Evolutionary conservation across 2,113 vertebrate genomes (phyloP).

Genomic region (Atherinomorus stipes): DNA sequence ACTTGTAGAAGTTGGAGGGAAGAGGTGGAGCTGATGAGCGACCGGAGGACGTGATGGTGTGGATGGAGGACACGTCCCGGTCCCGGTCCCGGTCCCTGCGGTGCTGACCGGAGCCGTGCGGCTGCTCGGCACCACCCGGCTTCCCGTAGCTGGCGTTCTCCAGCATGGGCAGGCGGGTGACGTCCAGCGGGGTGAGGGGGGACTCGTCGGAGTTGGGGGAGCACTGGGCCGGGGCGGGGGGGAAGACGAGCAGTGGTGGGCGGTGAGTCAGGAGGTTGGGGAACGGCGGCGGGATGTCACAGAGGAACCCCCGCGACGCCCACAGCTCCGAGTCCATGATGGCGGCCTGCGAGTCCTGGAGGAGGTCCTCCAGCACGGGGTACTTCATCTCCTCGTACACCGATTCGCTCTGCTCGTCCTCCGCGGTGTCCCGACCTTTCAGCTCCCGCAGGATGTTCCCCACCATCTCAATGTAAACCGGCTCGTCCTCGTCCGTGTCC

Average conservation of each 20-base stretch:
- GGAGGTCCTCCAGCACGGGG: conserved; percentile 88
- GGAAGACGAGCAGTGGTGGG: conserved; percentile 94
- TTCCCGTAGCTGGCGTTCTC: conserved; percentile 90
- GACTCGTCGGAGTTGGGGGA: conserved; percentile 97
- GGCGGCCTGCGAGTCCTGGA: conserved; percentile 86
- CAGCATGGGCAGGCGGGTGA: conserved; percentile 90
- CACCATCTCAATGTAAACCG: conserved; percentile 99
- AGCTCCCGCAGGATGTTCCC: conserved; percentile 92
- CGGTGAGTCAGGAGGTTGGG: conserved; percentile 94
- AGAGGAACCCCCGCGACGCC: conserved; percentile 86
- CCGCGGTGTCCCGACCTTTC: conserved; percentile 77
- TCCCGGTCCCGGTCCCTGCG: conserved; percentile 73
- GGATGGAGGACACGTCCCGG: conserved; percentile 68
- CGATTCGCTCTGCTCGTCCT: conserved; percentile 91
- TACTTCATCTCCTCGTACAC: conserved; percentile 99
- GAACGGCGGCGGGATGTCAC: conserved; percentile 94
- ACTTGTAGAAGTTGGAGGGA: conserved; percentile 89
- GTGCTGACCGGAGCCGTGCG: conserved; percentile 71
- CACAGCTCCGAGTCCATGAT: conserved; percentile 86
- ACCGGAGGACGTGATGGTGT: conserved; percentile 85
- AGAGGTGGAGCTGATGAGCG: conserved; percentile 93
- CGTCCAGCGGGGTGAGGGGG: conserved; percentile 94
- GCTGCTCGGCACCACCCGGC: conserved; percentile 77
- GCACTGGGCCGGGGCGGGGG: conserved; percentile 92
- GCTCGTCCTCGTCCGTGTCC: conserved; percentile 91